Base-by-base conservation (phyloP, 37 sponge, comb jelly and placozoan species). In the Agelas oroides region DNA sequence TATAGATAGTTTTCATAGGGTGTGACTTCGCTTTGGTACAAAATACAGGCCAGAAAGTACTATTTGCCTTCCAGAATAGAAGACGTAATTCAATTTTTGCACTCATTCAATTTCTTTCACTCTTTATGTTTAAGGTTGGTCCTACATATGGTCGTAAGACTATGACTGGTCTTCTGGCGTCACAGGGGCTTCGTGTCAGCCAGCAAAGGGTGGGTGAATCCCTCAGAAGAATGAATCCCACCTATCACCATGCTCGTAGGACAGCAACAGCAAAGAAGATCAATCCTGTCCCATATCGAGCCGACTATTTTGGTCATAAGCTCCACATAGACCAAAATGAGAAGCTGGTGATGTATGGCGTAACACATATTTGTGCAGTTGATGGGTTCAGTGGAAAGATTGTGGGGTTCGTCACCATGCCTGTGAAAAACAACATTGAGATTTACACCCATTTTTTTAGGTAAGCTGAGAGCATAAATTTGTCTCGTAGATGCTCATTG, bases 351-450 rank as follows among this genome's bases (percentile, higher is more conserved):
- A 91, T 87, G 92, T 87, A 39, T 75, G 92, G 92, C 33, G 87
- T 87, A 5, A 91, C 92, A 5, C 87, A 91, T 64, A 57, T 87
- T 23, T 61, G 73, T 52, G 86, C 87, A 34, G 57, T 74, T 32
- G 92, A 91, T 86, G 92, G 92, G 58, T 91, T 57, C 65, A 85
- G 82, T 55, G 70, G 92, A 8, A 83, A 82, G 41, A 87, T 91
- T 62, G 87, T 91, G 5, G 83, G 73, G n/a, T 78, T 82, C 31
- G 75, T 81, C 14, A 78, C 87, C 27, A 91, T 82, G 82, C 78
- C 92, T 46, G 64, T 80, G 2, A 91, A 91, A 73, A 91, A 91
- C 59, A 85, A 81, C 78, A 37, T 82, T 17, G 78, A 70, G 24
- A 91, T 91, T 24, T 91, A 91, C 63, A 52, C 38, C 14, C 60